phyloP scores from a whole-genome alignment of 2,113 vertebrate species.

The Phaetusa simplex region DNA sequence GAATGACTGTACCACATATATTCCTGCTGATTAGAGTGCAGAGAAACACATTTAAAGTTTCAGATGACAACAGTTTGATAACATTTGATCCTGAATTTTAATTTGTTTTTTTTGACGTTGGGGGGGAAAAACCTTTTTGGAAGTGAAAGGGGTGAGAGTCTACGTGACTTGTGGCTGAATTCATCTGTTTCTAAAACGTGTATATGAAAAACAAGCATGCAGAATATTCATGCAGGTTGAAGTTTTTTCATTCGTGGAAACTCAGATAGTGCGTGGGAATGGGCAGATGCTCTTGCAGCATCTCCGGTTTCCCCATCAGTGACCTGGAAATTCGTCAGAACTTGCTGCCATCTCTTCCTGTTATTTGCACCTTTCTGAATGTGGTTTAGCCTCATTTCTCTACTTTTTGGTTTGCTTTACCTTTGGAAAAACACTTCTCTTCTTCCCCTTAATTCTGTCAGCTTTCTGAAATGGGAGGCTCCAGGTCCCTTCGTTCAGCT shows the following conservation, averaged over 20 bases:
- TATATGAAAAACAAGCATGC: not conserved
- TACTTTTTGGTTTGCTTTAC: not conserved
- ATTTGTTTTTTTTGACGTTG: rapidly evolving
- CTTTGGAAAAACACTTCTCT: not conserved
- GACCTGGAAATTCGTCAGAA: not conserved
- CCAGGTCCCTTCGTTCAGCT: not conserved
- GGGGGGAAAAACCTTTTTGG: not conserved
- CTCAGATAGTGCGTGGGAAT: rapidly evolving
- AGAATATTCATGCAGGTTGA: not conserved
- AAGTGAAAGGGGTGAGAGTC: not conserved
- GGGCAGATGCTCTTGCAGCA: not conserved
- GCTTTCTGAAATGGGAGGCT: not conserved
- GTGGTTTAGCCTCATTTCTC: rapidly evolving
- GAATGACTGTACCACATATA: not conserved
- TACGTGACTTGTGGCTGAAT: not conserved
- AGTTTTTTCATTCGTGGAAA: not conserved
- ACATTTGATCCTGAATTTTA: not conserved
- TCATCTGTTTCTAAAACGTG: not conserved
- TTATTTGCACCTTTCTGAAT: not conserved
- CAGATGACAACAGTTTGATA: rapidly evolving
- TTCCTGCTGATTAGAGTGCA: no score
- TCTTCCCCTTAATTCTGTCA: not conserved
- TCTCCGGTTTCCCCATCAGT: not conserved
- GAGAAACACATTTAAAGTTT: not conserved
- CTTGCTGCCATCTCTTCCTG: not conserved